These are phyloP conservation scores for Helicoverpa armigera DNA, from an alignment of 1,140 invertebrate genomes.

Conservation along the genomic window DNA sequence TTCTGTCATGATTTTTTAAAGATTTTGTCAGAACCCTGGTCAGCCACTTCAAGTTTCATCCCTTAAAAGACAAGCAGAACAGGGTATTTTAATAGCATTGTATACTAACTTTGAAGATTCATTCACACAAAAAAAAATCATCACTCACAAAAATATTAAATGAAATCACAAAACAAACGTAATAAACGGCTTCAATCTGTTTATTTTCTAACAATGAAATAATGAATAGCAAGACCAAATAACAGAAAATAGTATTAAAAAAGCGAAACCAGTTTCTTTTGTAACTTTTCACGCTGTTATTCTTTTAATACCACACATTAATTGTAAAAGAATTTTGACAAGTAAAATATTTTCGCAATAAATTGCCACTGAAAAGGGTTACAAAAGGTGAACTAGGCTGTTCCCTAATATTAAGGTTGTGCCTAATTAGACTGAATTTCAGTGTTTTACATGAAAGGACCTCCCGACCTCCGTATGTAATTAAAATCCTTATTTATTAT, in stretches of 20 bases:
- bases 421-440: no score
- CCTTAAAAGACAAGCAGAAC: no score
- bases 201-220: neutral
- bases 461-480: no score
- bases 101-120: no score
- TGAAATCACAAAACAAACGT: neutral
- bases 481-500: no score
- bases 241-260: neutral
- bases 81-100: no score
- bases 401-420: no score
- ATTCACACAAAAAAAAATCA: neutral
- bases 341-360: constrained; percentile 20
- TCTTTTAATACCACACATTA: neutral
- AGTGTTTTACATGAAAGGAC: no score
- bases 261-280: constrained; percentile 9
- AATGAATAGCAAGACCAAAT: neutral
- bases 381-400: neutral
- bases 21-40: no score
- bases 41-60: no score
- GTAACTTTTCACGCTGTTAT: neutral
- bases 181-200: neutral
- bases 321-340: constrained; percentile 24
- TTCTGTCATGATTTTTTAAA: no score
- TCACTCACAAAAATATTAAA: neutral
- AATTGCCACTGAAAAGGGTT: constrained; percentile 1